These are phyloP conservation scores for Drepana falcataria DNA, from an alignment of 2,888 invertebrate species.

Conservation along the genomic window DNA sequence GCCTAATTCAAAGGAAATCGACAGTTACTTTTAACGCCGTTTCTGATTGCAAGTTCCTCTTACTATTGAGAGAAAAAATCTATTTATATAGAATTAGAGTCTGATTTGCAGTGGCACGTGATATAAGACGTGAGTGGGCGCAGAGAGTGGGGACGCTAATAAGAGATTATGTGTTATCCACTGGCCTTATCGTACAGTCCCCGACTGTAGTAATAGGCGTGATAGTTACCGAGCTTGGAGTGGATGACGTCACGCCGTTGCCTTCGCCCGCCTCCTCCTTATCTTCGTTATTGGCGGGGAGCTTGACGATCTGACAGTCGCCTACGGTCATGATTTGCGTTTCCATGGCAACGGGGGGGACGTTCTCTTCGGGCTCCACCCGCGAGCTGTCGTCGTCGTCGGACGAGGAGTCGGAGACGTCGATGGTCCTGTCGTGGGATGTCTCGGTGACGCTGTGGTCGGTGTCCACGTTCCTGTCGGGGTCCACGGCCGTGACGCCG, in stretches of 20 bases:
- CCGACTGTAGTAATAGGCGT: slow-evolving; percentile 71
- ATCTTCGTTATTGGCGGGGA: slow-evolving; percentile 52
- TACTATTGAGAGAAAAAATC: too few relatives aligned
- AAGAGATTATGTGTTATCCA: slow-evolving; percentile 57
- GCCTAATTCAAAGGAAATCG: not conserved
- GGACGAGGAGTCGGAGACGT: slow-evolving; percentile 62
- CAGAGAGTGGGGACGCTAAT: not conserved
- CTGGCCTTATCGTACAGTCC: slow-evolving; percentile 71
- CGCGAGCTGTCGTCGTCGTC: slow-evolving; percentile 58
- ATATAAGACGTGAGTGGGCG: slow-evolving; percentile 26
- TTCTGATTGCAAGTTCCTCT: too few relatives aligned
- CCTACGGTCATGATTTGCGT: slow-evolving; percentile 73
- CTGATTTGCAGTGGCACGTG: slow-evolving; percentile 23
- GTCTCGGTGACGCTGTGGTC: slow-evolving; percentile 43
- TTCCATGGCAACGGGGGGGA: slow-evolving; percentile 54
- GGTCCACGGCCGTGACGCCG: slow-evolving; percentile 54
- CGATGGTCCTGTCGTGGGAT: slow-evolving; percentile 61
- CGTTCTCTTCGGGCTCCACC: slow-evolving; percentile 54
- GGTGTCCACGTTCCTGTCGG: slow-evolving; percentile 50
- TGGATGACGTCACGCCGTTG: slow-evolving; percentile 33
- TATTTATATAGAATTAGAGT: too few relatives aligned
- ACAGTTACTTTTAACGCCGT: too few relatives aligned
- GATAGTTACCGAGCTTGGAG: slow-evolving; percentile 63
- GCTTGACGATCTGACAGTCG: slow-evolving; percentile 73
- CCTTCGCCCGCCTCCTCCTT: slow-evolving; percentile 45